Percentiles rank a stretch among this genome's conserved stretches.
These are phyloP conservation scores for Pelusios castaneus DNA, from an alignment of 2,113 vertebrate genomes.

Conservation along the genomic window DNA sequence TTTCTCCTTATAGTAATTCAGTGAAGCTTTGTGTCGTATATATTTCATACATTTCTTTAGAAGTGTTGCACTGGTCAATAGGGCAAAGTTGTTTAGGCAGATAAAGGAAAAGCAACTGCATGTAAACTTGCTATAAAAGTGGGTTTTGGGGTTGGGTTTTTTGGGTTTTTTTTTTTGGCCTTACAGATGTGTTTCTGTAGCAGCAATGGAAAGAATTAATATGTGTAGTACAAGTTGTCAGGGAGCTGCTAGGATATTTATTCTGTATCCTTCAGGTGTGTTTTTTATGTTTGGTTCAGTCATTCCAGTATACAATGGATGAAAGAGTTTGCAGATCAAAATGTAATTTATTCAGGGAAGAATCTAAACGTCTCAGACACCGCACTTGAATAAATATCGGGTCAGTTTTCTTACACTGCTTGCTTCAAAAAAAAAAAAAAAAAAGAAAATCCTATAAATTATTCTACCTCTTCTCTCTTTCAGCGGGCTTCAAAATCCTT, in stretches of 20 bases:
- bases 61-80: background rate
- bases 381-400: background rate
- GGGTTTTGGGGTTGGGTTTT: too few species aligned
- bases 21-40: background rate
- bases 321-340: background rate
- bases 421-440: too few species aligned
- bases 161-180: background rate
- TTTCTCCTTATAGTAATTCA: background rate
- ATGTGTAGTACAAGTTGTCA: background rate
- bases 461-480: slow-evolving; percentile 19
- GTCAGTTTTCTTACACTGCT: background rate
- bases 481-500: background rate
- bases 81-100: background rate
- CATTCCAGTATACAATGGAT: background rate
- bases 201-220: background rate
- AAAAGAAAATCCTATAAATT: slow-evolving; percentile 14
- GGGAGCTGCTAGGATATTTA: background rate
- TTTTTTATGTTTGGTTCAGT: background rate
- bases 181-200: background rate
- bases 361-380: slow-evolving; percentile 1
- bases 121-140: too few species aligned
- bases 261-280: background rate
- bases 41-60: background rate
- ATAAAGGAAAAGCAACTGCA: background rate
- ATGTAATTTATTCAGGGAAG: slow-evolving; percentile 10